phyloP scores from a whole-genome alignment of 2,113 vertebrate species.

The Brienomyrus longianalis region DNA sequence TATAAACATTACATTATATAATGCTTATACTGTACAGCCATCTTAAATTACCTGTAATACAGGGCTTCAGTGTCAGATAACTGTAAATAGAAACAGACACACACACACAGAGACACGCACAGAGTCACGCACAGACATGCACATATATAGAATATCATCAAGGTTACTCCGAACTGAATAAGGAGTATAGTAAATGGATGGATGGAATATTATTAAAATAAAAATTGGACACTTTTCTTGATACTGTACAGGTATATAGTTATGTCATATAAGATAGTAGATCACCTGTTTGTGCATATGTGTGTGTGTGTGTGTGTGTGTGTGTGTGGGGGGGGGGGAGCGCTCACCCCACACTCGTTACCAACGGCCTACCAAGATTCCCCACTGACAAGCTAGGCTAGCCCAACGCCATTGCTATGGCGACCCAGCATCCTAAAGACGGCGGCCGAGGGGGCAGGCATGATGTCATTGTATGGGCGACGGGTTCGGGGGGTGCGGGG shows the following conservation, averaged over 20 bases:
- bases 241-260: not conserved
- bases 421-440: constrained; percentile 69
- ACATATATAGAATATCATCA: not conserved
- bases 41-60: not conserved
- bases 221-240: not conserved
- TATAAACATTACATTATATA: not conserved
- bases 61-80: not conserved
- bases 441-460: constrained; percentile 38
- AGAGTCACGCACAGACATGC: not conserved
- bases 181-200: not conserved
- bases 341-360: constrained; percentile 50
- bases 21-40: not conserved
- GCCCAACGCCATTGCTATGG: constrained; percentile 62
- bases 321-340: not conserved
- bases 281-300: not conserved
- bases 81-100: not conserved
- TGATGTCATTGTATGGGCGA: constrained; percentile 68
- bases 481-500: not conserved
- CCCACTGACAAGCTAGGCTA: constrained; percentile 56
- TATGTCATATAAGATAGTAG: not conserved
- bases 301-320: not conserved
- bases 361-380: constrained; percentile 54
- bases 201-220: not conserved
- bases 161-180: not conserved
- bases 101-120: too few relatives aligned